phyloP scores from a whole-genome alignment of 2,888 invertebrate genomes.

The Nomada ruficornis region DNA sequence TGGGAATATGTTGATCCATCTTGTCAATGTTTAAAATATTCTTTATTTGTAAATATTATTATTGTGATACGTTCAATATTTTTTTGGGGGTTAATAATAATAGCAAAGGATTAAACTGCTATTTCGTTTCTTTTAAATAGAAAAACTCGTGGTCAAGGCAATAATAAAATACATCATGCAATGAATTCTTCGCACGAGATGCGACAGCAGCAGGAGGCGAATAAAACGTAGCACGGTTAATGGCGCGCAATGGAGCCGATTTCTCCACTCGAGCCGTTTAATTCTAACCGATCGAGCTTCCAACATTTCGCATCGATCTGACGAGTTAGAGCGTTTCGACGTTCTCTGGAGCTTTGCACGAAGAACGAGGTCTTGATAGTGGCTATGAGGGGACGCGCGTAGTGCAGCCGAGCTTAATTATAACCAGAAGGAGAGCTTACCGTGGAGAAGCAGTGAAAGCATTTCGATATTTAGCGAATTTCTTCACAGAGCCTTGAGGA shows the following conservation, averaged over 20 bases:
- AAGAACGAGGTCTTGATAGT: background rate
- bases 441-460: background rate
- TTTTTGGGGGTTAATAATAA: too few relatives aligned
- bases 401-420: conserved; percentile 31
- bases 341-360: conserved; percentile 25
- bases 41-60: too few relatives aligned
- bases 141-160: background rate
- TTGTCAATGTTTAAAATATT: too few relatives aligned
- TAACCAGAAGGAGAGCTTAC: background rate
- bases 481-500: background rate
- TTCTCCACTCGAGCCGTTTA: conserved; percentile 36
- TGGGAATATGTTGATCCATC: too few relatives aligned
- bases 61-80: too few relatives aligned
- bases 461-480: conserved; percentile 29
- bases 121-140: background rate
- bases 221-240: conserved; percentile 26
- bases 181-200: conserved; percentile 19
- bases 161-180: conserved; percentile 6
- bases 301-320: conserved; percentile 42
- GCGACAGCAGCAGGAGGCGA: background rate
- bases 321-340: conserved; percentile 10
- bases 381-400: background rate
- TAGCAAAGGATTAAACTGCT: too few relatives aligned
- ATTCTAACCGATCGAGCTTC: conserved; percentile 37
- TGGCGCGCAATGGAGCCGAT: background rate